Evolutionary conservation across 2,888 invertebrate genomes (phyloP).

Genomic region (Rhagonycha lutea): DNA sequence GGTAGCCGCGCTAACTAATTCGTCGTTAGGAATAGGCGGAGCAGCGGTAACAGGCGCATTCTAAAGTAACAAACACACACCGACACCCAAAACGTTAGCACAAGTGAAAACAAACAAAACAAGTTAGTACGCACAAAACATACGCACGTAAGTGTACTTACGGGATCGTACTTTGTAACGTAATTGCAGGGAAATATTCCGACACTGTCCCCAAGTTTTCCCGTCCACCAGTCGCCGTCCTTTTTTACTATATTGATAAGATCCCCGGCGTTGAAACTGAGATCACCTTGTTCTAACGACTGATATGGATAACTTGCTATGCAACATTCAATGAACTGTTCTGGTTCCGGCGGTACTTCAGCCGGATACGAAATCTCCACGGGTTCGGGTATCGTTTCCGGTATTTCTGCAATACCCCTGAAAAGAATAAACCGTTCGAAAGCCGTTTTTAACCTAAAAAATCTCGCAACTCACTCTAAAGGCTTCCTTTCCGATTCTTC

Average conservation of each 20-base stretch:
- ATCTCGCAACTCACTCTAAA: constrained; percentile 58
- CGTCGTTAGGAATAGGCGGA: constrained; percentile 31
- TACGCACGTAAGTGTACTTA: constrained; percentile 33
- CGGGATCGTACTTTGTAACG: constrained; percentile 72
- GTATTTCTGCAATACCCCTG: constrained; percentile 77
- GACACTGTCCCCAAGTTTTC: constrained; percentile 73
- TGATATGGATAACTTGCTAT: constrained; percentile 89
- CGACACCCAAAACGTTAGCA: constrained; percentile 14
- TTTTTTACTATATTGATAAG: constrained; percentile 83
- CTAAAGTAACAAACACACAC: constrained; percentile 28
- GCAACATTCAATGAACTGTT: constrained; percentile 72
- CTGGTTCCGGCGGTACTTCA: constrained; percentile 35
- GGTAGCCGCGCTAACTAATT: constrained; percentile 23
- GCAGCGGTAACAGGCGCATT: constrained; percentile 31
- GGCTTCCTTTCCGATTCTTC: constrained; percentile 45
- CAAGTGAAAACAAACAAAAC: background rate
- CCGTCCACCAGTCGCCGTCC: constrained; percentile 99
- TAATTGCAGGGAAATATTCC: constrained; percentile 99
- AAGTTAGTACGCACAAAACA: background rate
- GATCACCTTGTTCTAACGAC: constrained; percentile 87
- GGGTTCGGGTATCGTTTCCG: constrained; percentile 57
- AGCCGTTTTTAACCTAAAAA: background rate
- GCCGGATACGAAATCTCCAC: constrained; percentile 18
- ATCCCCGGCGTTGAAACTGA: constrained; percentile 87
- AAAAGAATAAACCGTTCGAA: constrained; percentile 29